phyloP scores from a whole-genome alignment of 2,797 vertebrate species.

The Molossus alvarezi region DNA sequence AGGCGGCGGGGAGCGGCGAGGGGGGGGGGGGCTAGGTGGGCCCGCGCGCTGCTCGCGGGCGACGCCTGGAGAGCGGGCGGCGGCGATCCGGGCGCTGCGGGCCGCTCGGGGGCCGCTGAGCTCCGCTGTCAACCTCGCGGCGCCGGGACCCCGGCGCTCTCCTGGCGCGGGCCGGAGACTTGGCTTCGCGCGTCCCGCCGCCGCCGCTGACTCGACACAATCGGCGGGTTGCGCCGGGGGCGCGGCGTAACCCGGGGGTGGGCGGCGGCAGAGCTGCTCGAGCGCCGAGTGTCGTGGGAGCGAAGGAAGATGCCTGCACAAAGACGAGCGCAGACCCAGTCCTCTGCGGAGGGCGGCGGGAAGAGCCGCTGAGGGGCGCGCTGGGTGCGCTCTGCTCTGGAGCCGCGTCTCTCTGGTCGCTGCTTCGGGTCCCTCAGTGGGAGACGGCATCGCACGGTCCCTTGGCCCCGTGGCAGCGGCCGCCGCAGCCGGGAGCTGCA shows the following conservation, averaged over 20 bases:
- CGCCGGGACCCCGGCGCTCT: not conserved
- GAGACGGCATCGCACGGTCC: not conserved
- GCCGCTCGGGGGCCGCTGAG: not conserved
- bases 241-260: conserved; percentile 70
- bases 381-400: not conserved
- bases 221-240: conserved; percentile 68
- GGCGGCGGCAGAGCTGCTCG: conserved; percentile 67
- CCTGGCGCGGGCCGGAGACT: conserved; percentile 60
- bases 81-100: not conserved
- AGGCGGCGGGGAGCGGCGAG: not conserved
- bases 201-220: conserved; percentile 80
- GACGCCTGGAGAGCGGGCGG: conserved; percentile 55
- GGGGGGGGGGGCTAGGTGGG: not conserved
- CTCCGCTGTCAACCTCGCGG: not conserved
- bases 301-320: conserved; percentile 66
- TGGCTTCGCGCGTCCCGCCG: conserved; percentile 74
- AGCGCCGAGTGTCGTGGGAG: not conserved
- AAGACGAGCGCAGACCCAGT: conserved; percentile 51
- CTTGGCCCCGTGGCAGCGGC: not conserved
- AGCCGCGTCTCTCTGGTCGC: not conserved
- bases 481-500: conserved; percentile 67
- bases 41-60: conserved; percentile 47
- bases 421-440: not conserved
- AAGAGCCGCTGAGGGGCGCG: not conserved
- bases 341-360: not conserved